Evolutionary conservation across 2,888 invertebrate genomes (phyloP).

Genomic region (Eumacrocentrus americanus): DNA sequence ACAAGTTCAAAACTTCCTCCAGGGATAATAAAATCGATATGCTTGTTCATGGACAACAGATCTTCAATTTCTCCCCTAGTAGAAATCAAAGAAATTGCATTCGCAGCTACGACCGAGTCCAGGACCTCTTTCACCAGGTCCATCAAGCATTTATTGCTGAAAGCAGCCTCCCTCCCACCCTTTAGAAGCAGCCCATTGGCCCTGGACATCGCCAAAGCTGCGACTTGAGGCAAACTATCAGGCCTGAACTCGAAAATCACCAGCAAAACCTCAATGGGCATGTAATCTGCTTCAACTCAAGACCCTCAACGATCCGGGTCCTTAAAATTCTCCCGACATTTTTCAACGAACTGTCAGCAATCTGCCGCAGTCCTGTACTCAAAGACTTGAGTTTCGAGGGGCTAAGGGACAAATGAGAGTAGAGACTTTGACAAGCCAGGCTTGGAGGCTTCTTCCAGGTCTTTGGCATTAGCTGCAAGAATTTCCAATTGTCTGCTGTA

Average conservation of each 20-base stretch:
- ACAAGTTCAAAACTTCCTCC: conserved; percentile 95
- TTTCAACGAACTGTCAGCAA: conserved; percentile 82
- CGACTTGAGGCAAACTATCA: conserved; percentile 96
- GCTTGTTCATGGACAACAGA: conserved; percentile 89
- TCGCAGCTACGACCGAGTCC: conserved; percentile 78
- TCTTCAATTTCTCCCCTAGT: conserved; percentile 97
- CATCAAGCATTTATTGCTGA: conserved; percentile 92
- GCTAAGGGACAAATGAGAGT: conserved; percentile 80
- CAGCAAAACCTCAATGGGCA: conserved; percentile 95
- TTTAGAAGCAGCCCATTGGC: conserved; percentile 95
- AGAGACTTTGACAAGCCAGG: conserved; percentile 82
- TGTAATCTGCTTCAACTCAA: conserved; percentile 92
- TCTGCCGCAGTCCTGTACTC: conserved; percentile 87
- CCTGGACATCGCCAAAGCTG: conserved; percentile 94
- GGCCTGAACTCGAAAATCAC: conserved; percentile 99
- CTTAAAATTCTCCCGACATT: conserved; percentile 76
- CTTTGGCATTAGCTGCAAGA: conserved; percentile 86
- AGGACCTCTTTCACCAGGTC: conserved; percentile 91
- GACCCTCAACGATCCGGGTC: conserved; percentile 80
- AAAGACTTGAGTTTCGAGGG: conserved; percentile 85
- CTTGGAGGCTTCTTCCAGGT: conserved; percentile 82
- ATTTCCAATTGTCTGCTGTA: conserved; percentile 81
- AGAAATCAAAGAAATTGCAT: conserved; percentile 91
- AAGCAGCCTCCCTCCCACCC: conserved; percentile 94
- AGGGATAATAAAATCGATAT: conserved; percentile 97